Conservation (phyloP, 1,140 invertebrate genomes). For the Chrysomallon squamiferum region DNA sequence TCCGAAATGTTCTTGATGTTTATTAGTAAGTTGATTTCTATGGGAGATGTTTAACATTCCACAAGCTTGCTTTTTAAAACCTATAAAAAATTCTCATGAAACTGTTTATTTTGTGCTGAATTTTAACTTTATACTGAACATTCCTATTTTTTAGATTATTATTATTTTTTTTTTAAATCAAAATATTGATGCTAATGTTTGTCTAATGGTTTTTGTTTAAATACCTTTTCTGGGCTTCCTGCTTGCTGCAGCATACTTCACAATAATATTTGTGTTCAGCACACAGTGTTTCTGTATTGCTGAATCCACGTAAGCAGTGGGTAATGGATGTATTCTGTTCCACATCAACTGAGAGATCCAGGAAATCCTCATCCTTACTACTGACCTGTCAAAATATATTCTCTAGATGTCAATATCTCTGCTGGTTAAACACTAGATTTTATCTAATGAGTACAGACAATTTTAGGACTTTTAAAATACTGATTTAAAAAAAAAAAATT, state of each 20-base stretch:
- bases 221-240: conserved; percentile 88
- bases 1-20: too few species aligned
- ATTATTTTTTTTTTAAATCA: too few species aligned
- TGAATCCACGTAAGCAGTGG: conserved; percentile 96
- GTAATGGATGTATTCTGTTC: conserved; percentile 99
- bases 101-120: too few species aligned
- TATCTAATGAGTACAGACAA: background rate
- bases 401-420: too few species aligned
- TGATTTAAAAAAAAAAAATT: background rate
- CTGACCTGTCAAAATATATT: conserved; percentile 70
- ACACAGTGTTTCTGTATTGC: conserved; percentile 98
- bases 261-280: conserved; percentile 99
- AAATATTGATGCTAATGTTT: too few species aligned
- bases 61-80: too few species aligned
- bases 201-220: too few species aligned
- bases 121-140: too few species aligned
- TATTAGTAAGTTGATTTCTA: too few species aligned
- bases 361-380: conserved; percentile 99
- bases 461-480: background rate
- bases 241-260: conserved; percentile 98
- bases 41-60: too few species aligned
- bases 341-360: conserved; percentile 98
- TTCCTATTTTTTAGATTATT: too few species aligned
- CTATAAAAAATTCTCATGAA: too few species aligned
- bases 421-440: background rate